Evolutionary conservation across 2,797 vertebrate species (phyloP).

Genomic region (Sphaeramia orbicularis): DNA sequence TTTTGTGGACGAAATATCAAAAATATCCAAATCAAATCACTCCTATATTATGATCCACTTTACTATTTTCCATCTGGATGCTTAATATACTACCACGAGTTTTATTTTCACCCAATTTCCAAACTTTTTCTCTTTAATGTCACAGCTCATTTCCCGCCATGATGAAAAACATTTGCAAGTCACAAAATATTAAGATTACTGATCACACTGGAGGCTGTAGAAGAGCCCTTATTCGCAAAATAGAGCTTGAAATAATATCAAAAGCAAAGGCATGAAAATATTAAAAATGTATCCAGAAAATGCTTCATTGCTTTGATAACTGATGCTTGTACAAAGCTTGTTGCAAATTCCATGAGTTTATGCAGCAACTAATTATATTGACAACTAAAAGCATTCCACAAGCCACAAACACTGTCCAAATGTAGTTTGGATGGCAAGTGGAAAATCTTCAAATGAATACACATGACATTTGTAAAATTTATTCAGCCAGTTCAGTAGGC

Average conservation of each 20-base stretch:
- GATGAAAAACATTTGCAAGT: conserved; percentile 60
- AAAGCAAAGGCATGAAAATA: conserved; percentile 45
- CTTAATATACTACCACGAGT: conserved; percentile 11
- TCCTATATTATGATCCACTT: conserved; percentile 21
- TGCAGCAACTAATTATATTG: conserved; percentile 42
- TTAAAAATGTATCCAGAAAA: conserved; percentile 12
- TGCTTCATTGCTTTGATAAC: conserved; percentile 35
- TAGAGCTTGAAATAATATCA: conserved; percentile 48
- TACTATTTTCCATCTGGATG: conserved; percentile 2
- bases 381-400: conserved; percentile 54
- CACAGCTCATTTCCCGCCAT: conserved; percentile 48
- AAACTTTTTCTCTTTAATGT: conserved; percentile 28
- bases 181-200: conserved; percentile 50
- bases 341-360: conserved; percentile 51
- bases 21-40: conserved; percentile 5
- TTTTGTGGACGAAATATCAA: conserved; percentile 25
- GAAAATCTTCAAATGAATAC: conserved; percentile 40
- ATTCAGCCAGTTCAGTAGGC: conserved; percentile 16
- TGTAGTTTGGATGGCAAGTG: conserved; percentile 25
- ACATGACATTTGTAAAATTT: conserved; percentile 20
- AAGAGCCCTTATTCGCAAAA: conserved; percentile 47
- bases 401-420: conserved; percentile 35
- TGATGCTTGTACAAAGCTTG: conserved; percentile 10
- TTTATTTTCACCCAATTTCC: conserved; percentile 32
- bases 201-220: conserved; percentile 17